A percentile compares a stretch with the other conserved stretches of the same genome.
Conservation (phyloP, 2,797 vertebrate species). For the Poeciliopsis presidionis region DNA sequence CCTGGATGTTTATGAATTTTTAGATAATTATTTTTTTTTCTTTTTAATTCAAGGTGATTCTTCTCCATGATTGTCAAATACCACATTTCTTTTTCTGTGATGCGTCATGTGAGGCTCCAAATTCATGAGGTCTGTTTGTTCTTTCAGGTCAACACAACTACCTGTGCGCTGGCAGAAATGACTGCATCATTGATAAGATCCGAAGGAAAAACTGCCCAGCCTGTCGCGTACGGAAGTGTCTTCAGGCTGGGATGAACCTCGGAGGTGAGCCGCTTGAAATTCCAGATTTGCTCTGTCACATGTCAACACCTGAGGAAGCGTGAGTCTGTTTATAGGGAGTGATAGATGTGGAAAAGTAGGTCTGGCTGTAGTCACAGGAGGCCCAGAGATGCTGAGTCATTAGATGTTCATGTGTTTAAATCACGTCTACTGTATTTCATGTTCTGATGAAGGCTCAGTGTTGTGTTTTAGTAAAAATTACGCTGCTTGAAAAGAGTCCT, state of each 20-base stretch:
- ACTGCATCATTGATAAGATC: constrained; percentile 99
- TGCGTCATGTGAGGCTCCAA: not conserved
- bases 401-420: constrained; percentile 37
- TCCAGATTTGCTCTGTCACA: constrained; percentile 45
- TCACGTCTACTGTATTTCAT: not conserved
- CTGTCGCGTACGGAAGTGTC: constrained; percentile 97
- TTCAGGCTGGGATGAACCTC: constrained; percentile 99
- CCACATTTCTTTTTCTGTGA: constrained; percentile 14
- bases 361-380: constrained; percentile 50
- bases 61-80: constrained; percentile 7
- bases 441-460: not conserved
- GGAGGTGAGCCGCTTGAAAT: constrained; percentile 85
- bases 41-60: not conserved
- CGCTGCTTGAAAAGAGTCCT: not conserved
- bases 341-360: constrained; percentile 50
- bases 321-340: constrained; percentile 30
- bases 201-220: constrained; percentile 98
- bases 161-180: constrained; percentile 97
- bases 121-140: constrained; percentile 27
- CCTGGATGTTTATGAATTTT: constrained; percentile 34
- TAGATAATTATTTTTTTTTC: constrained; percentile 3
- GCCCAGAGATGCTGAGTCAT: constrained; percentile 56
- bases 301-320: constrained; percentile 59
- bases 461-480: not conserved
- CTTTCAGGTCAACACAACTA: constrained; percentile 98